Evolutionary conservation across 1,140 invertebrate genomes (phyloP).

Genomic region (Calycopis cecrops): DNA sequence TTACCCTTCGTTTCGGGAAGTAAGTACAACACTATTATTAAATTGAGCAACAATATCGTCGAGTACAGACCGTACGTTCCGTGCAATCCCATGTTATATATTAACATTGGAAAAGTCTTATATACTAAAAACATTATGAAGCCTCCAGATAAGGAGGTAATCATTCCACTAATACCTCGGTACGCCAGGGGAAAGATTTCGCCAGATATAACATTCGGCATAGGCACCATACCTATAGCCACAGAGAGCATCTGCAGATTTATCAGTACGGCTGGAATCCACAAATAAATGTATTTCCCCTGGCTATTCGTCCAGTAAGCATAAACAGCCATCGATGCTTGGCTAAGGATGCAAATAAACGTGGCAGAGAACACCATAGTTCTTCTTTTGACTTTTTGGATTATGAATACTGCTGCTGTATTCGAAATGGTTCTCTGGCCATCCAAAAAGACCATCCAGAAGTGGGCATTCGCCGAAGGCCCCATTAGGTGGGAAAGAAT

Average conservation of each 20-base stretch:
- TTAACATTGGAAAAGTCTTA: conserved; percentile 36
- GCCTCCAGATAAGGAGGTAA: conserved; percentile 34
- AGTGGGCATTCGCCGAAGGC: conserved; percentile 72
- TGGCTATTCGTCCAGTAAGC: conserved; percentile 29
- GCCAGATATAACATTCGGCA: conserved; percentile 48
- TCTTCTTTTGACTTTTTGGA: conserved; percentile 47
- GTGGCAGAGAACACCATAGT: conserved; percentile 42
- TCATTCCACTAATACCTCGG: conserved; percentile 38
- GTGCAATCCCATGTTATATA: conserved; percentile 30
- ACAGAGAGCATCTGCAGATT: conserved; percentile 47
- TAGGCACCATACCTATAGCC: conserved; percentile 43
- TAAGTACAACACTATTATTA: conserved; percentile 36
- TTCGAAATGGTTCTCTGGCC: conserved; percentile 72
- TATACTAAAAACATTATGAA: conserved; percentile 32
- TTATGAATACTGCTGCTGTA: conserved; percentile 40
- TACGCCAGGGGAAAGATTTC: conserved; percentile 52
- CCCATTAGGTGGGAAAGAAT: conserved; percentile 73
- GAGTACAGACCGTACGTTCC: conserved; percentile 44
- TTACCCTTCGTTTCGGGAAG: conserved; percentile 52
- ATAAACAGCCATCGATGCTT: conserved; percentile 40
- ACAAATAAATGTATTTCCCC: conserved; percentile 31
- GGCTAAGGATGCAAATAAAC: conserved; percentile 32
- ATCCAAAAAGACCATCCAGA: conserved; percentile 78
- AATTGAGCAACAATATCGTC: conserved; percentile 31
- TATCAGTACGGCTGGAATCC: conserved; percentile 45